Conservation (phyloP, 2,797 vertebrate species). For the Mormyrus proboscirostris region DNA sequence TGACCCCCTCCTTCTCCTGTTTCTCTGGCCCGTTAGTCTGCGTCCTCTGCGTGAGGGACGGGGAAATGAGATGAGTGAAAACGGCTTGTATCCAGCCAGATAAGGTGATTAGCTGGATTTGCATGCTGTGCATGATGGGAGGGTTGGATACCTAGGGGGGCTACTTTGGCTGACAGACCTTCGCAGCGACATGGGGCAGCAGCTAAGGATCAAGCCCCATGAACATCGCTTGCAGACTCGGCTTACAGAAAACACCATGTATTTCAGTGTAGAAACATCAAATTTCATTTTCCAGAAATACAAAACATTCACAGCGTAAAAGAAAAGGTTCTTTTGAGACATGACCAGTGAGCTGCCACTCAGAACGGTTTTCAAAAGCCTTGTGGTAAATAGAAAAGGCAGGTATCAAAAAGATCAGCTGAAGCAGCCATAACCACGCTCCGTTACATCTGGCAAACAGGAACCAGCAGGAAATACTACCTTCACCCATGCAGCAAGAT, state of each 20-base stretch:
- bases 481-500: background rate
- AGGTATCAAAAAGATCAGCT: background rate
- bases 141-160: background rate
- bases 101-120: background rate
- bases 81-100: background rate
- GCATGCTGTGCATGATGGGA: background rate
- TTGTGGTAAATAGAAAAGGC: background rate
- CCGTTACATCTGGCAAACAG: background rate
- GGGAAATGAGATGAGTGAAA: constrained; percentile 31
- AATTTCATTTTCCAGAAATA: background rate
- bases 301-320: background rate
- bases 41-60: constrained; percentile 65
- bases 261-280: background rate
- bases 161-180: background rate
- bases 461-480: background rate
- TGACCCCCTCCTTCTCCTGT: constrained; percentile 91
- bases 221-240: background rate
- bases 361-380: background rate
- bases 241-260: background rate
- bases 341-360: background rate
- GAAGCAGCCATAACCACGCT: background rate
- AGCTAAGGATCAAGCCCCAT: background rate
- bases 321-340: background rate
- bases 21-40: constrained; percentile 94
- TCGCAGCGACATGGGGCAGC: background rate